phyloP scores from a whole-genome alignment of 2,888 invertebrate species.

The Phyllotreta cruciferae region DNA sequence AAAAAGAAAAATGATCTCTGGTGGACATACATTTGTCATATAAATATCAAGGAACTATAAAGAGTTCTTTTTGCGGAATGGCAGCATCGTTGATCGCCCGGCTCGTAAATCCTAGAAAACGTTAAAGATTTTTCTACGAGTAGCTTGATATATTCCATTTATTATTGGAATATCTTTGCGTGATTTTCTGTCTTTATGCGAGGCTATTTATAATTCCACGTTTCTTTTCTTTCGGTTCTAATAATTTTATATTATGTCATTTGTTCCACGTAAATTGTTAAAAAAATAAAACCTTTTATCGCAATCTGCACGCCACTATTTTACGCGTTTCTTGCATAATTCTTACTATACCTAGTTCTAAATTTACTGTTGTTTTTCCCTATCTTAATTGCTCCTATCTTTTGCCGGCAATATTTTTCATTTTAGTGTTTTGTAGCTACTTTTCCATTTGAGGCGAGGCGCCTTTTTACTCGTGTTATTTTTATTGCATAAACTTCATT shows the following conservation, averaged over 20 bases:
- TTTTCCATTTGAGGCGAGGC: too few species aligned
- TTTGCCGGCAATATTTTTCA: too few species aligned
- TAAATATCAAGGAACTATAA: constrained; percentile 34
- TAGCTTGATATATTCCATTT: constrained; percentile 29
- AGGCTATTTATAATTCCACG: constrained; percentile 24
- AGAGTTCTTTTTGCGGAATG: constrained; percentile 33
- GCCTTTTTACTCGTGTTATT: too few species aligned
- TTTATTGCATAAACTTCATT: too few species aligned
- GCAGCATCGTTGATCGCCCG: constrained; percentile 19
- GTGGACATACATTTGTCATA: constrained; percentile 35
- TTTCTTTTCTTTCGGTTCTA: constrained; percentile 16
- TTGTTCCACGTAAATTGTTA: not conserved
- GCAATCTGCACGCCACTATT: too few species aligned
- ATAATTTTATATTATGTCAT: constrained; percentile 11
- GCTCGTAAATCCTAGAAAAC: constrained; percentile 32
- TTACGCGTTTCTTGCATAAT: too few species aligned
- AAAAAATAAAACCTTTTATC: too few species aligned
- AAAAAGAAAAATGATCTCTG: constrained; percentile 35
- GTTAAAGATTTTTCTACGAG: constrained; percentile 25
- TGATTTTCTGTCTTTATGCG: constrained; percentile 27
- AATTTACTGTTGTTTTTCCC: too few species aligned
- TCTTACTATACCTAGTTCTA: too few species aligned
- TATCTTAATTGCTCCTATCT: too few species aligned
- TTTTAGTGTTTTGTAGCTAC: too few species aligned
- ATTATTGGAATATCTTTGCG: constrained; percentile 33